phyloP scores from a whole-genome alignment of 2,797 vertebrate genomes.

The Melanotaenia boesemani region DNA sequence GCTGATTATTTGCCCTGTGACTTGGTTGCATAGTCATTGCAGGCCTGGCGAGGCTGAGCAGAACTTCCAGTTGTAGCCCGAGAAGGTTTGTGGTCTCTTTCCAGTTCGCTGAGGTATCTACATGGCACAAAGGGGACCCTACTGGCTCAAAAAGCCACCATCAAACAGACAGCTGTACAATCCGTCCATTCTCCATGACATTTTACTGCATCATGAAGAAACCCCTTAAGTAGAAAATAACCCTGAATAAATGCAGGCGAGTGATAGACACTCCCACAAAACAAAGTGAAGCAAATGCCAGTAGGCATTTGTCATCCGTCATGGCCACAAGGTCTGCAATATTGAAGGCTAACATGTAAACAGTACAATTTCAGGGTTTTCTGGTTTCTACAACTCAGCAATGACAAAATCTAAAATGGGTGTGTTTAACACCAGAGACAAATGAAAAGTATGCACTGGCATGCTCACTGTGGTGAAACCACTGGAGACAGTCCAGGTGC shows the following conservation, averaged over 20 bases:
- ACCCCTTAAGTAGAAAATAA: conserved; percentile 71
- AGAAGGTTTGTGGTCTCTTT: conserved; percentile 61
- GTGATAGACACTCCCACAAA: conserved; percentile 76
- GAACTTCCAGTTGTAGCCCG: conserved; percentile 35
- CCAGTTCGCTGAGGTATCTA: conserved; percentile 64
- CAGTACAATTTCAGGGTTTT: conserved; percentile 86
- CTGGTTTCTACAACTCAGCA: conserved; percentile 82
- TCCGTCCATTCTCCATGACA: conserved; percentile 57
- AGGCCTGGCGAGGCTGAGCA: conserved; percentile 30
- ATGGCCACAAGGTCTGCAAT: conserved; percentile 73
- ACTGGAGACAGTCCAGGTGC: conserved; percentile 72
- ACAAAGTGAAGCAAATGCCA: conserved; percentile 77
- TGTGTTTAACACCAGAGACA: conserved; percentile 85
- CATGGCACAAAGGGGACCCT: conserved; percentile 71
- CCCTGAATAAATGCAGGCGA: conserved; percentile 75
- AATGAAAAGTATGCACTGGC: conserved; percentile 82
- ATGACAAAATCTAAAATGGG: conserved; percentile 85
- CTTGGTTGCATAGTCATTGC: conserved; percentile 56
- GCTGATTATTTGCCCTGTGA: conserved; percentile 39
- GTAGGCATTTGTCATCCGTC: conserved; percentile 80
- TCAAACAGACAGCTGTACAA: conserved; percentile 74
- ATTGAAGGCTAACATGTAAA: conserved; percentile 86
- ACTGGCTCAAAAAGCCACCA: conserved; percentile 50
- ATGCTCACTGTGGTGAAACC: conserved; percentile 72
- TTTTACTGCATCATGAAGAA: conserved; percentile 67